phyloP scores from a whole-genome alignment of 2,797 vertebrate species.

The Sebastes goodei region DNA sequence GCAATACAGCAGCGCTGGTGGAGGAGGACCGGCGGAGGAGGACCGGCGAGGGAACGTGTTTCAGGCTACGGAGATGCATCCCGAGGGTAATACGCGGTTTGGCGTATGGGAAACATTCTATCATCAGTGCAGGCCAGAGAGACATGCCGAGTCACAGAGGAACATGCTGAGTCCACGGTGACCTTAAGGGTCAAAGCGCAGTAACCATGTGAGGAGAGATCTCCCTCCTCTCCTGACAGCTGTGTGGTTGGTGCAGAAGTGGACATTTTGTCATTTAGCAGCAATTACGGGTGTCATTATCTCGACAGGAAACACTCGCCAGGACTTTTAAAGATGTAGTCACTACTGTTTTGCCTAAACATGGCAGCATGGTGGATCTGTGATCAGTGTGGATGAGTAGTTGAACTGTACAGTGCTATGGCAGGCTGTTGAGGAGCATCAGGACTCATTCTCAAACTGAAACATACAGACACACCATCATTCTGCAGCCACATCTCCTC shows the following conservation, averaged over 20 bases:
- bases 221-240: constrained; percentile 10
- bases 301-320: not conserved
- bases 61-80: constrained; percentile 7
- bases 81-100: not conserved
- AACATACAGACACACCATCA: not conserved
- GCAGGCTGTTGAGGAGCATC: constrained; percentile 19
- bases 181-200: constrained; percentile 15
- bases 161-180: constrained; percentile 44
- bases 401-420: constrained; percentile 57
- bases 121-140: constrained; percentile 51
- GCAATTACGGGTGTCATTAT: constrained; percentile 31
- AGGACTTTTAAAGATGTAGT: constrained; percentile 8
- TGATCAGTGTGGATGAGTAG: constrained; percentile 53
- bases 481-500: not conserved
- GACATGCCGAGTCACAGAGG: constrained; percentile 46
- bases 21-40: too few species aligned
- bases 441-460: constrained; percentile 26
- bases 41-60: too few species aligned
- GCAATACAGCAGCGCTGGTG: too few species aligned
- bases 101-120: constrained; percentile 37
- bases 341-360: constrained; percentile 23
- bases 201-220: not conserved
- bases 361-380: constrained; percentile 46
- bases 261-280: constrained; percentile 43
- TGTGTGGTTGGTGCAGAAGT: constrained; percentile 16